phyloP scores from a whole-genome alignment of 2,888 invertebrate species.

The Lamproptera curius region DNA sequence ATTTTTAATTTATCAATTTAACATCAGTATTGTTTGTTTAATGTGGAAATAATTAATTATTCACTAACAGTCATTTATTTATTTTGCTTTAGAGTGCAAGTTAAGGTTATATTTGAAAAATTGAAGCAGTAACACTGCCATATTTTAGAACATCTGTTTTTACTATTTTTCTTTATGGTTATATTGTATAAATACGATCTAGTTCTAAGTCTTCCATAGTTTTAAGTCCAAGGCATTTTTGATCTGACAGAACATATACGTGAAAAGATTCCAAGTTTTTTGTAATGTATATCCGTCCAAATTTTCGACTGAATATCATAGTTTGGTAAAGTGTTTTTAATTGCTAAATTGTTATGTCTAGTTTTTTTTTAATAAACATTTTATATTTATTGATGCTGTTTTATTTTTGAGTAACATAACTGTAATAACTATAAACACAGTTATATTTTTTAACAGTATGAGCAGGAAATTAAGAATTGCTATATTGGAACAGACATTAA shows the following conservation, averaged over 20 bases:
- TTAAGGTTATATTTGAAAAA: neutral
- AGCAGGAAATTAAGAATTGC: conserved; percentile 17
- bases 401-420: too few species aligned
- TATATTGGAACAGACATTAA: conserved; percentile 22
- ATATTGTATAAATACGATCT: conserved; percentile 5
- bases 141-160: neutral
- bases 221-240: conserved; percentile 4
- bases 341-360: conserved; percentile 16
- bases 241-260: neutral
- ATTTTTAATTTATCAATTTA: too few species aligned
- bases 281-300: conserved; percentile 52
- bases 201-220: conserved; percentile 15
- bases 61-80: neutral
- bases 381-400: conserved; percentile 4
- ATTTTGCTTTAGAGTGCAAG: neutral
- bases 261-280: conserved; percentile 17
- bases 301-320: conserved; percentile 61
- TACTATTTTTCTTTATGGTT: neutral
- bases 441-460: too few species aligned
- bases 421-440: too few species aligned
- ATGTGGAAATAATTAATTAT: neutral
- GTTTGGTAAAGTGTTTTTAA: conserved; percentile 45
- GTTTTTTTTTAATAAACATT: conserved; percentile 15
- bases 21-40: neutral
- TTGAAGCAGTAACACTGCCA: neutral